Evolutionary conservation across 2,113 vertebrate species (phyloP), one percentile per base, ranked within the genome.

Genomic region (Sinocyclocheilus anophthalmus): DNA sequence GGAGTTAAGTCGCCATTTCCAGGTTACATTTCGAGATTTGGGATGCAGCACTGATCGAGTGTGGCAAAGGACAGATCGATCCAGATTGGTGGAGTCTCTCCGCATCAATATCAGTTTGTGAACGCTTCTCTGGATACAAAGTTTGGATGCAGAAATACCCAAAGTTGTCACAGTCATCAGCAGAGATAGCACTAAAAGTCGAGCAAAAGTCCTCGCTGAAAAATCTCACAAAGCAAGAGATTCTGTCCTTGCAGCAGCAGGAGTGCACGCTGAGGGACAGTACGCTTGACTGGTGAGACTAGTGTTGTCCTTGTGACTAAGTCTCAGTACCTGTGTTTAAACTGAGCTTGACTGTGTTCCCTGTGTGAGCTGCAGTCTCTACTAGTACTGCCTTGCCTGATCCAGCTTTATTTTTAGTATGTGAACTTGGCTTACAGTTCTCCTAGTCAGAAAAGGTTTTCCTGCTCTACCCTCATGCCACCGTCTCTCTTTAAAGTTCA

Each of bases 351-450:
- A 92, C 87, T 89, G 91, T 92, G 91, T 82, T 88, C 85, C 26
- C 92, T 87, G 78, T 91, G 87, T 89, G 90, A 92, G 91, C 84
- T 87, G 55, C 85, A 92, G 90, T 50, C 88, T 86, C 91, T 90
- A 89, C 93, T 95, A 95, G 95, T 94, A 95, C 86, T 91, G 90
- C 85, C 94, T 92, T 88, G 86, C 92, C 91, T 86, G 89, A 87
- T 90, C 90, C 92, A 13, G 42, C 1, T 50, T 85, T 98, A 97
- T 97, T 96, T 97, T 97, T 97, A 97, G 96, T 92, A 91, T 87
- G 88, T 94, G 94, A 91, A 94, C 92, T 91, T 93, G 92, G 93
- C 92, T 94, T 88, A 91, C 93, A 93, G 94, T 94, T 94, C 93
- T 87, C 33, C 92, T 90, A 88, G 87, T 91, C 93, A 89, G 87